These are phyloP conservation scores for Paramisgurnus dabryanus DNA, from an alignment of 2,113 vertebrate species.

Conservation along the genomic window DNA sequence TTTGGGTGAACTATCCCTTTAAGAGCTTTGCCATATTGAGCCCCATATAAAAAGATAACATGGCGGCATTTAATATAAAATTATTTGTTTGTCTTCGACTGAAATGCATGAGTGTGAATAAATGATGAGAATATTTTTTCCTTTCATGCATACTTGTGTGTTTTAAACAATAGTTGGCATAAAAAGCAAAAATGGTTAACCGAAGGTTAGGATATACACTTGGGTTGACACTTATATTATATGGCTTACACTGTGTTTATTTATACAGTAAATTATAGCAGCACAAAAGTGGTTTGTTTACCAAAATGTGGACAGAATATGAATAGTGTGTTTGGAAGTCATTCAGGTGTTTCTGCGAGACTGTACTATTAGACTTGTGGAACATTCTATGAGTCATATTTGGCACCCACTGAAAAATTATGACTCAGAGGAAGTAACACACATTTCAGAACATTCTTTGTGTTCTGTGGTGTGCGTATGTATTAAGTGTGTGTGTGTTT, in stretches of 20 bases:
- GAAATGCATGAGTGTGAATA: no score
- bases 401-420: constrained; percentile 72
- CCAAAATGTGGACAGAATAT: constrained; percentile 54
- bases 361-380: constrained; percentile 67
- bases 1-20: no score
- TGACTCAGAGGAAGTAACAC: constrained; percentile 84
- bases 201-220: background rate
- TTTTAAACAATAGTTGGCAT: background rate
- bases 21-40: no score
- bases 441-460: constrained; percentile 54
- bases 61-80: no score
- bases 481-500: constrained; percentile 31
- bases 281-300: constrained; percentile 20
- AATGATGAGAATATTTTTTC: no score
- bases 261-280: constrained; percentile 35
- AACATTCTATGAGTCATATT: constrained; percentile 86
- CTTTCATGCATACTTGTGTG: no score
- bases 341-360: constrained; percentile 61
- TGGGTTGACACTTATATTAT: background rate
- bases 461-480: constrained; percentile 22
- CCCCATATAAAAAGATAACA: no score
- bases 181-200: background rate
- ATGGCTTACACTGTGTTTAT: background rate
- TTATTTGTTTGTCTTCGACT: no score
- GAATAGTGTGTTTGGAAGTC: constrained; percentile 54